These are phyloP conservation scores for Flexamia atlantica DNA, from an alignment of 2,888 invertebrate genomes.

Conservation along the genomic window DNA sequence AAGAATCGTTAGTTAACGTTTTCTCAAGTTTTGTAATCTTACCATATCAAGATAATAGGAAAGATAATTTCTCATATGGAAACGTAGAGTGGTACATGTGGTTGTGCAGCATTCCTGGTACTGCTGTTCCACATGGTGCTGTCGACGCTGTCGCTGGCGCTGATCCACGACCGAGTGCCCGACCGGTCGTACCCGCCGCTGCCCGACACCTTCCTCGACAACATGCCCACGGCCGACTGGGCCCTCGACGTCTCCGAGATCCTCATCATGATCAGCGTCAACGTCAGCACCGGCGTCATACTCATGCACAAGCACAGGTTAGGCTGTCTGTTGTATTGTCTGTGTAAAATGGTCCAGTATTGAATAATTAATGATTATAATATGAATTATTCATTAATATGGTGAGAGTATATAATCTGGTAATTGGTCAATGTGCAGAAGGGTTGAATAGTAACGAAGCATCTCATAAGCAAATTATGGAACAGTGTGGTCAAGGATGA, in stretches of 20 bases:
- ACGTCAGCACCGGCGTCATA: conserved; percentile 86
- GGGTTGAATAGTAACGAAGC: no score
- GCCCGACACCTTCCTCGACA: conserved; percentile 90
- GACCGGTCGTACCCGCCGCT: conserved; percentile 87
- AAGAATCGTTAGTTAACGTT: no score
- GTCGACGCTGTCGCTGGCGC: conserved; percentile 85
- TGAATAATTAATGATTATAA: no score
- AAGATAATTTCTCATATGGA: not conserved
- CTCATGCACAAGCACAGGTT: conserved; percentile 92
- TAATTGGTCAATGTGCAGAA: no score
- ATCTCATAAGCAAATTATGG: no score
- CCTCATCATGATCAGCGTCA: conserved; percentile 89
- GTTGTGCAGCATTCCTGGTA: conserved; percentile 79
- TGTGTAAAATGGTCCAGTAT: no score
- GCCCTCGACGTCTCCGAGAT: conserved; percentile 91
- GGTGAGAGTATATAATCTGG: no score
- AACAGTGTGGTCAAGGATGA: no score
- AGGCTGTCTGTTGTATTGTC: no score
- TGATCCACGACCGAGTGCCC: conserved; percentile 94
- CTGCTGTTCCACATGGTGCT: conserved; percentile 81
- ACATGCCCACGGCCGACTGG: conserved; percentile 85
- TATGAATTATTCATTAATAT: no score
- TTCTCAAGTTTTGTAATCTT: no score
- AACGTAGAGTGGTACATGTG: not conserved
- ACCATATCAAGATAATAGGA: no score